Conservation (phyloP, 2,113 vertebrate genomes). For the Muntiacus muntjak region DNA sequence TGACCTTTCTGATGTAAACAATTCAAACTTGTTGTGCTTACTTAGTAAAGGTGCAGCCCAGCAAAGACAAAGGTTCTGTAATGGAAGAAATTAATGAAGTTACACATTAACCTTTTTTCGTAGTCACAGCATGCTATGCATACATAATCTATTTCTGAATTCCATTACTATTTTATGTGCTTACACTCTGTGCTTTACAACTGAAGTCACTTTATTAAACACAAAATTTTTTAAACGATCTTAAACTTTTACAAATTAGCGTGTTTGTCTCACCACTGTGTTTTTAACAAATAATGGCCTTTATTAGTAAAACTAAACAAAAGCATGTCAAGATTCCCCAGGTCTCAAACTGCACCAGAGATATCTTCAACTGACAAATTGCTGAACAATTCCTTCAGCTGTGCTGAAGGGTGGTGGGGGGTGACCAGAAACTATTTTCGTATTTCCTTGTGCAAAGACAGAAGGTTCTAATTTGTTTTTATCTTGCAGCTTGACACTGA, state of each 20-base stretch:
- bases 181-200: not conserved
- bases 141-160: not conserved
- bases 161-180: not conserved
- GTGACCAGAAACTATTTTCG: not conserved
- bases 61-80: not conserved
- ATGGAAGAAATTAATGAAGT: not conserved
- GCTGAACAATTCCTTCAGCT: not conserved
- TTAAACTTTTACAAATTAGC: not conserved
- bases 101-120: not conserved
- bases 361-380: not conserved
- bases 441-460: not conserved
- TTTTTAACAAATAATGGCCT: not conserved
- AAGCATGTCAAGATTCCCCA: not conserved
- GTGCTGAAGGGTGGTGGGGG: fast-evolving
- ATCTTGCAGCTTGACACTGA: conserved; percentile 30
- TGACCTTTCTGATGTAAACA: conserved; percentile 31
- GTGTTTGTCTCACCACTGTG: not conserved
- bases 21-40: not conserved
- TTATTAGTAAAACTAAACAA: not conserved
- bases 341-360: not conserved
- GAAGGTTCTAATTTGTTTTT: conserved; percentile 42
- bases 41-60: not conserved
- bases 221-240: not conserved
- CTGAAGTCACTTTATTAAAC: not conserved
- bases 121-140: not conserved